Conservation (phyloP, 30 jellyfish, hydroid and myxozoan genomes). For the Aurelia aurita complex sp. Pacific region DNA sequence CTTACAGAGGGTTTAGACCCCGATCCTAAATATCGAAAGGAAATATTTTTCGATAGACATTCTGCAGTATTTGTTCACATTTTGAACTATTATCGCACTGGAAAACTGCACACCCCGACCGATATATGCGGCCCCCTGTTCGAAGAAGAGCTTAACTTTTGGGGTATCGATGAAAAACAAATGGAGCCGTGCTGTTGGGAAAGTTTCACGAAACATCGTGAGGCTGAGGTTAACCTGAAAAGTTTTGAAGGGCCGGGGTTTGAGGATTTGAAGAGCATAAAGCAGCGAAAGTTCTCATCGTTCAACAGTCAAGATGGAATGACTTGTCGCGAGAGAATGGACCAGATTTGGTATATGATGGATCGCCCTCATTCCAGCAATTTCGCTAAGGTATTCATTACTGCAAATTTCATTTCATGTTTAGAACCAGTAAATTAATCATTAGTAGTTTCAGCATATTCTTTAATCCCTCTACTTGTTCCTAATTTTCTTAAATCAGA, state of each 20-base stretch:
- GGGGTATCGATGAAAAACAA: constrained; percentile 99
- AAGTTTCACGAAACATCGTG: constrained; percentile 93
- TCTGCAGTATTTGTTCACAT: constrained; percentile 97
- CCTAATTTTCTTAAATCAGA: too few species aligned
- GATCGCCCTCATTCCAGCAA: constrained; percentile 96
- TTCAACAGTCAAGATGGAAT: constrained; percentile 43
- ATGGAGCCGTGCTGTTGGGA: constrained; percentile 99
- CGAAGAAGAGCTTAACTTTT: constrained; percentile 95
- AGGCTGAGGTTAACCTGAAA: constrained; percentile 91
- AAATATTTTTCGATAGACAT: constrained; percentile 93
- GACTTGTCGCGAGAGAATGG: constrained; percentile 61
- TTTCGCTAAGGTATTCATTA: constrained; percentile 77
- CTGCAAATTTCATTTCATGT: not conserved
- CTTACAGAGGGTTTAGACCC: constrained; percentile 82
- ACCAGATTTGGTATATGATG: constrained; percentile 78
- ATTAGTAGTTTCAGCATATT: too few species aligned
- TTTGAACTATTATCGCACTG: constrained; percentile 93
- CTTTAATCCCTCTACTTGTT: too few species aligned
- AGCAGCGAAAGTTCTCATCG: constrained; percentile 58
- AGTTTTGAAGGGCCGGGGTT: constrained; percentile 97
- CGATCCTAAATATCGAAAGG: constrained; percentile 63
- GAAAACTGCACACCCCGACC: constrained; percentile 93
- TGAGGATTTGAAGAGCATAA: constrained; percentile 74
- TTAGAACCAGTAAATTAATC: too few species aligned
- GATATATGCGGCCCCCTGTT: constrained; percentile 96